Conservation (phyloP, 2,888 invertebrate species). For the Napeogenes inachia region DNA sequence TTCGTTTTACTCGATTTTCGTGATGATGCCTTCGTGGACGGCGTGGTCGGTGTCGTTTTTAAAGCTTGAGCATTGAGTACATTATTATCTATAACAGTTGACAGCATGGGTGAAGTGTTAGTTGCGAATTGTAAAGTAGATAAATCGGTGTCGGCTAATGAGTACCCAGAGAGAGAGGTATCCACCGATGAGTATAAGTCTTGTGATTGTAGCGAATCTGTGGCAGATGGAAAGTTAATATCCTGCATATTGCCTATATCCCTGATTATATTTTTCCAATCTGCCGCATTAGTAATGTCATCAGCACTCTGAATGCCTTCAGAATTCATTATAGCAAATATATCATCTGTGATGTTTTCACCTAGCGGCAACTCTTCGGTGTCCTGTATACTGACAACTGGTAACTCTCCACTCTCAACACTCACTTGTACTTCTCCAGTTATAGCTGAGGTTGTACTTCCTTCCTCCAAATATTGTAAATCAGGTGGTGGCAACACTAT, state of each 20-base stretch:
- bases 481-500: slow-evolving; percentile 64
- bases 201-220: slow-evolving; percentile 51
- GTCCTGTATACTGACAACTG: slow-evolving; percentile 74
- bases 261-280: slow-evolving; percentile 73
- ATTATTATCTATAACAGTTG: slow-evolving; percentile 47
- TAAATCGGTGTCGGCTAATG: slow-evolving; percentile 57
- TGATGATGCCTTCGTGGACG: slow-evolving; percentile 47
- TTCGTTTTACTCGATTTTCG: slow-evolving; percentile 65
- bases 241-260: slow-evolving; percentile 72
- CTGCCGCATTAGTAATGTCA: slow-evolving; percentile 67
- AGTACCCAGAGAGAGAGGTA: slow-evolving; percentile 48
- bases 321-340: slow-evolving; percentile 72
- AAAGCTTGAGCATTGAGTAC: slow-evolving; percentile 44
- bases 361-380: slow-evolving; percentile 69
- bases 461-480: slow-evolving; percentile 60
- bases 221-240: slow-evolving; percentile 62
- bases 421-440: slow-evolving; percentile 66
- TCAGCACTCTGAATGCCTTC: slow-evolving; percentile 73
- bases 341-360: slow-evolving; percentile 70
- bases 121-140: slow-evolving; percentile 61
- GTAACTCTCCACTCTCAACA: slow-evolving; percentile 67
- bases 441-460: slow-evolving; percentile 51
- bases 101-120: slow-evolving; percentile 51
- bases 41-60: slow-evolving; percentile 47
- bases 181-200: slow-evolving; percentile 56